Percentiles rank a stretch among this genome's conserved stretches.
Evolutionary conservation across 2,888 invertebrate species (phyloP).

Genomic region (Hetaerina titia): DNA sequence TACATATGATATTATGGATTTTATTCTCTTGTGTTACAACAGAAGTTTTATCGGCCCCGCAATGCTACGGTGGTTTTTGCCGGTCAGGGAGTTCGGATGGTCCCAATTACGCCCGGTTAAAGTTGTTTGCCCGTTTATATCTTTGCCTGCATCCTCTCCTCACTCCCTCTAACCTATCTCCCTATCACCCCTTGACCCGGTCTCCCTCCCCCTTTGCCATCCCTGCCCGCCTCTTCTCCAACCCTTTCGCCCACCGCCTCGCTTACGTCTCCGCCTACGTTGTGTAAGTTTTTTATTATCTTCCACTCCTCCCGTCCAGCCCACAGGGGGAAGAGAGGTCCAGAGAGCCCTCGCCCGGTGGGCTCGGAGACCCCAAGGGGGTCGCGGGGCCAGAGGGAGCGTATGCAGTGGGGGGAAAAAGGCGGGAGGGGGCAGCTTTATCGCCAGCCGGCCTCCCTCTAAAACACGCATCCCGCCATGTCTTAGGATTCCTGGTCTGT

Average conservation of each 20-base stretch:
- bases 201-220: too few relatives aligned
- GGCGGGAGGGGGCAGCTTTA: neutral
- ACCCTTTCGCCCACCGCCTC: too few relatives aligned
- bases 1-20: too few relatives aligned
- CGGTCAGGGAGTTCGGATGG: neutral
- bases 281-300: neutral
- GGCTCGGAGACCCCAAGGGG: too few relatives aligned
- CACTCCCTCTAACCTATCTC: too few relatives aligned
- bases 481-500: neutral
- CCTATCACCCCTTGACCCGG: too few relatives aligned
- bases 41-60: neutral
- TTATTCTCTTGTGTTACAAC: too few relatives aligned
- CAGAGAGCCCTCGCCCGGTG: neutral
- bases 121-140: neutral
- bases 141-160: neutral
- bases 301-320: neutral
- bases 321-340: too few relatives aligned
- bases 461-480: conserved; percentile 4
- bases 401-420: neutral
- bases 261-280: neutral
- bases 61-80: neutral
- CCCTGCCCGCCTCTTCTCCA: too few relatives aligned
- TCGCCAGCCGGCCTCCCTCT: neutral
- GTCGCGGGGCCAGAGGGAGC: neutral
- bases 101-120: neutral